Conservation (phyloP, 1,140 invertebrate genomes). For the Ceratosolen solmsi region DNA sequence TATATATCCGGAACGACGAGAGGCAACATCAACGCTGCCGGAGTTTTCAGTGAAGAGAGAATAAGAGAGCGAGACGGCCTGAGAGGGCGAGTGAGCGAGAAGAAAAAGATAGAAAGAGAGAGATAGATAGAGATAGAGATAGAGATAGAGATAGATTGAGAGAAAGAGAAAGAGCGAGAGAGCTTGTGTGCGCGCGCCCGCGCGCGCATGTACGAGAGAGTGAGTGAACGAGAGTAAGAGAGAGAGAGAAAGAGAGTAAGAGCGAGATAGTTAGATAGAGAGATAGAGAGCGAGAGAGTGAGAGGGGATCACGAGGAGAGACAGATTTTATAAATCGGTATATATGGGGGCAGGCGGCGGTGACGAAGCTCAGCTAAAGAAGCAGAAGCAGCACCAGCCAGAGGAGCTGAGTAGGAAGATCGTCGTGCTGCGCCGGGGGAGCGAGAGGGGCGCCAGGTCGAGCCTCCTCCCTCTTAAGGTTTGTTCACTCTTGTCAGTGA, state of each 20-base stretch:
- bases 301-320: conserved; percentile 26
- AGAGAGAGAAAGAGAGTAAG: neutral
- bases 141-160: neutral
- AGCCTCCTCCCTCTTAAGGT: conserved; percentile 40
- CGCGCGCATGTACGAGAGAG: too few species aligned
- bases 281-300: conserved; percentile 13
- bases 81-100: conserved; percentile 21
- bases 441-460: conserved; percentile 17
- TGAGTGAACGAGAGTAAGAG: neutral
- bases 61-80: neutral
- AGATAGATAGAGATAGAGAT: neutral
- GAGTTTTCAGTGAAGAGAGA: neutral
- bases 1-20: neutral
- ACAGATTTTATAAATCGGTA: conserved; percentile 28
- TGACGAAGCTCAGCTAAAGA: conserved; percentile 25
- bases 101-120: neutral
- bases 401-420: conserved; percentile 30
- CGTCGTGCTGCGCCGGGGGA: neutral
- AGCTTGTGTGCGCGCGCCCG: neutral
- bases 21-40: conserved; percentile 5
- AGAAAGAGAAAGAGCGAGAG: neutral
- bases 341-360: conserved; percentile 46
- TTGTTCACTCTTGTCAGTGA: conserved; percentile 2
- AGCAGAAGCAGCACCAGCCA: conserved; percentile 37
- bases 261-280: neutral